Evolutionary conservation across 2,797 vertebrate genomes (phyloP).

Genomic region (Gymnothorax reevesii): DNA sequence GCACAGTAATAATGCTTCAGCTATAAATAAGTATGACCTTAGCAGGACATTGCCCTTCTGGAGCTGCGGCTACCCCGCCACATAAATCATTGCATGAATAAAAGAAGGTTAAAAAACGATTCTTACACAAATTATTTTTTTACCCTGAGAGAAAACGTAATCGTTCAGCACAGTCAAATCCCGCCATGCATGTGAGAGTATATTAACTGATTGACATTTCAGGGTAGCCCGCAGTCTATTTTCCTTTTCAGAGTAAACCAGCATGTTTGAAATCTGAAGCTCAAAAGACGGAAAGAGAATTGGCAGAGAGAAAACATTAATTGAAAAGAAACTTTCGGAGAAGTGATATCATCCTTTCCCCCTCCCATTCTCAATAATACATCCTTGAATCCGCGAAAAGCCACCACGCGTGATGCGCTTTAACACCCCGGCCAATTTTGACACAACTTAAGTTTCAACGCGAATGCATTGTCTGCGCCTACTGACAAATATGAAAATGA

Average conservation of each 20-base stretch:
- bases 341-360: not conserved
- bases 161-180: not conserved
- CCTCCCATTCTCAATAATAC: not conserved
- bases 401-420: not conserved
- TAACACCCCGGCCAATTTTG: not conserved
- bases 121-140: not conserved
- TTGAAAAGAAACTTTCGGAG: not conserved
- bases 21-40: slow-evolving; percentile 7
- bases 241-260: not conserved
- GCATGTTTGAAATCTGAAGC: not conserved
- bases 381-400: not conserved
- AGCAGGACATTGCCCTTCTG: not conserved
- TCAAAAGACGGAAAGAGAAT: not conserved
- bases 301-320: not conserved
- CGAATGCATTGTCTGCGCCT: not conserved
- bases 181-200: not conserved
- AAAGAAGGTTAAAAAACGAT: not conserved
- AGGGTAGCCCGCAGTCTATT: not conserved
- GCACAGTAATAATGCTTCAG: not conserved
- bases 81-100: not conserved
- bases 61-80: not conserved
- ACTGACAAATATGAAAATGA: not conserved
- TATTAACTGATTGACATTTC: not conserved
- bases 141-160: not conserved
- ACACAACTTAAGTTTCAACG: not conserved